Evolutionary conservation across 1,140 invertebrate genomes (phyloP), one percentile per base, ranked within the genome.

Genomic region (Drosophila yakuba): DNA sequence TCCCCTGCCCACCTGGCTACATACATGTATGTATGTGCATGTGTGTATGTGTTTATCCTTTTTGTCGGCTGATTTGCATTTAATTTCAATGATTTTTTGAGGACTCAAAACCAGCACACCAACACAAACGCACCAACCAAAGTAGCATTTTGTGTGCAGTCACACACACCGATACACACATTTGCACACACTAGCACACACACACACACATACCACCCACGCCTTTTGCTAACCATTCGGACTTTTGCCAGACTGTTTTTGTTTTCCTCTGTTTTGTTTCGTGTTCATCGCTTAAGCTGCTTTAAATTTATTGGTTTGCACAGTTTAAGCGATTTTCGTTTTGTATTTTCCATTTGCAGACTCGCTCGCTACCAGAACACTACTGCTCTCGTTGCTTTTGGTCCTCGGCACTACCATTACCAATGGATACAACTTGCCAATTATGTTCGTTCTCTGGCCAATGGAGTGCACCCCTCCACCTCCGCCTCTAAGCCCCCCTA

Each of bases 221-320:
- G 17, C 43, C 17, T 23, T 47, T 25, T 28, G 23, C 23, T 23
- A 17, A 23, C 48, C 48, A 50, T n/a, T 50, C 48, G 48, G 48
- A 50, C 48, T 50, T 50, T 50, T 50, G 25, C 48, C 25, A 35
- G 60, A 51, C 52, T 45, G 54, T 43, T 60, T 52, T 73, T 56
- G 39, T 74, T 69, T 44, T 57, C 44, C 66, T 68, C 38, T 38
- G 35, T 48, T 64, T 67, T 25, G 64, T 71, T 69, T 41, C 50
- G 52, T 68, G 54, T 36, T 60, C 54, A 51, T 67, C 82, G 75
- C 82, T 86, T 86, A 86, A 86, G 82, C 82, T 86, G 83, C 82
- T 86, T 86, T 86, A 82, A 86, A 86, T 86, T 86, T 86, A 86
- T 86, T 86, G 83, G 79, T 86, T 77, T 86, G 83, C 75, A 88